A percentile compares a stretch with the other conserved stretches of the same genome.
These are phyloP conservation scores for Pantherophis guttatus DNA, from an alignment of 2,113 vertebrate species.

Conservation along the genomic window DNA sequence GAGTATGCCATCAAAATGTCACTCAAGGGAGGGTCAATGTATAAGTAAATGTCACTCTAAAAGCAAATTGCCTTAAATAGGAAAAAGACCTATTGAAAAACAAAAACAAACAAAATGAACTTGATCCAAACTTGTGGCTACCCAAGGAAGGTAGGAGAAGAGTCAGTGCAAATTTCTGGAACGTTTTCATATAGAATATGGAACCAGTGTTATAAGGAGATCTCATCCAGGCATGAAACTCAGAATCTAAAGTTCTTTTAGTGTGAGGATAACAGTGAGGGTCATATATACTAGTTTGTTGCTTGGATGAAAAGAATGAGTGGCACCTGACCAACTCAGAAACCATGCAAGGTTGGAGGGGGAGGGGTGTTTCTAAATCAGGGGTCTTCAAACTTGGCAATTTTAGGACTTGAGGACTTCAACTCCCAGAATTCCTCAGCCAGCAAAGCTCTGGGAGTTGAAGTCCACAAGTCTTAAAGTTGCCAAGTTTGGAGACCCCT, in stretches of 20 bases:
- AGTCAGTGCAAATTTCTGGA: neutral
- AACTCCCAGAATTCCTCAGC: too few relatives aligned
- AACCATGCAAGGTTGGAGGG: neutral
- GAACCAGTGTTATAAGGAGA: neutral
- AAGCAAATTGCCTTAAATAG: constrained; percentile 64
- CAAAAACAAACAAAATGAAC: neutral
- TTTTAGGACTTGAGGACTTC: too few relatives aligned
- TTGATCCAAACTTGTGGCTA: constrained; percentile 25
- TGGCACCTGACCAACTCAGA: neutral
- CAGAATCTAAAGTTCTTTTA: neutral
- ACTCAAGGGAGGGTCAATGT: constrained; percentile 65
- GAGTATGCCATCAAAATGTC: constrained; percentile 69
- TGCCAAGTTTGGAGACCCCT: too few relatives aligned
- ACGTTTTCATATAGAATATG: neutral
- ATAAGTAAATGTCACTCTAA: constrained; percentile 72
- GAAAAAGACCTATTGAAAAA: constrained; percentile 34
- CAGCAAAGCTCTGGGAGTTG: too few relatives aligned
- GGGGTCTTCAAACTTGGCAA: too few relatives aligned
- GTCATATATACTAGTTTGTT: neutral
- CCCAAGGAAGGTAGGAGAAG: constrained; percentile 8
- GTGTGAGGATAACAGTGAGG: neutral
- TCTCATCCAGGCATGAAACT: neutral
- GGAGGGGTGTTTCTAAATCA: neutral
- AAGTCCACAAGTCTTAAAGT: too few relatives aligned
- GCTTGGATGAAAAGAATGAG: neutral